phyloP scores from a whole-genome alignment of 1,140 invertebrate species.

The Camponotus pennsylvanicus region DNA sequence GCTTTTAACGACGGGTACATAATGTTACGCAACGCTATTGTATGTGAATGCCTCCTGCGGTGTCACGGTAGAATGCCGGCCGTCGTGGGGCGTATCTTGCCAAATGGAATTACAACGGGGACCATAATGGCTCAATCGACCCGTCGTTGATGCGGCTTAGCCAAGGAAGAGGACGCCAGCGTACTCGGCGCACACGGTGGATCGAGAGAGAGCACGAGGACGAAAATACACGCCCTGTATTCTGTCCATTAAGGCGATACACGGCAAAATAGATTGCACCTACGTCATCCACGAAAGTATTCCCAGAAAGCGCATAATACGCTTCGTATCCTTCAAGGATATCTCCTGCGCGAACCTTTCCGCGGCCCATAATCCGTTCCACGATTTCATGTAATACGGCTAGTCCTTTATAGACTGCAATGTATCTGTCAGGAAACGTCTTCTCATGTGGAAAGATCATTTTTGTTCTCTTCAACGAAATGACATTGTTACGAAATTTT shows the following conservation, averaged over 20 bases:
- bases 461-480: background rate
- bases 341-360: conserved; percentile 33
- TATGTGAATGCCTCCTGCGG: conserved; percentile 71
- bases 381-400: conserved; percentile 26
- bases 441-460: background rate
- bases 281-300: background rate
- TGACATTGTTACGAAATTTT: too few species aligned
- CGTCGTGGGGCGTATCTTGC: conserved; percentile 59
- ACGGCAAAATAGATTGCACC: conserved; percentile 44
- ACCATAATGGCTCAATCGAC: conserved; percentile 75
- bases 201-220: background rate
- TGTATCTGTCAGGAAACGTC: background rate
- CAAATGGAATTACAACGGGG: conserved; percentile 73
- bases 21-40: conserved; percentile 72
- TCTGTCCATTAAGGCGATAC: conserved; percentile 58
- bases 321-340: conserved; percentile 19
- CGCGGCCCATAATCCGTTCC: conserved; percentile 25
- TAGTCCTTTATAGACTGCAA: background rate
- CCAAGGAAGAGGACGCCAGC: conserved; percentile 16
- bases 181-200: background rate
- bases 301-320: conserved; percentile 12
- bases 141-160: conserved; percentile 70
- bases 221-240: conserved; percentile 33
- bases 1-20: conserved; percentile 52
- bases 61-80: conserved; percentile 72